Evolutionary conservation across 2,113 vertebrate genomes (phyloP).

Genomic region (Anser cygnoides): DNA sequence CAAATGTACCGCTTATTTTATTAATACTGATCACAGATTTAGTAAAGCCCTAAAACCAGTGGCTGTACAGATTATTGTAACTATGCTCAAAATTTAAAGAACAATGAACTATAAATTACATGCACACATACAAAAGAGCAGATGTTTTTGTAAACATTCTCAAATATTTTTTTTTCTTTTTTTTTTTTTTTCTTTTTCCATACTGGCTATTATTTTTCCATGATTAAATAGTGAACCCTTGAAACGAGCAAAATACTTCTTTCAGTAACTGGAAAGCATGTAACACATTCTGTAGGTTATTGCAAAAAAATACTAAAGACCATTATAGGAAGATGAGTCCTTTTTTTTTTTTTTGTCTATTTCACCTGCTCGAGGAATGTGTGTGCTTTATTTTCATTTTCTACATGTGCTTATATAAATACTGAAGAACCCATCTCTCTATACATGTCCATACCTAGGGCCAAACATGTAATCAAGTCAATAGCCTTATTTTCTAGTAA

Average conservation of each 20-base stretch:
- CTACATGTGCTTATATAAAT: neutral
- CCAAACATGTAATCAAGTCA: neutral
- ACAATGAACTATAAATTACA: neutral
- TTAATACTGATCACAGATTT: neutral
- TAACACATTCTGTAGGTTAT: neutral
- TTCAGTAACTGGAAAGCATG: neutral
- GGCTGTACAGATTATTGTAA: neutral
- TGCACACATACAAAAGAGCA: neutral
- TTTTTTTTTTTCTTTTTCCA: neutral
- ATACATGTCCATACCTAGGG: neutral
- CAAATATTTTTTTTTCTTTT: neutral
- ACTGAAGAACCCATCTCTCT: neutral
- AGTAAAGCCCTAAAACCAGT: neutral
- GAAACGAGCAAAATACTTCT: neutral
- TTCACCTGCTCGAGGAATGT: neutral
- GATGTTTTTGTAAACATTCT: neutral
- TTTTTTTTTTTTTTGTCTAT: neutral
- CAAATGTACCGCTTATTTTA: neutral
- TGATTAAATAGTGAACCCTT: neutral
- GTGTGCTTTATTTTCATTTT: neutral
- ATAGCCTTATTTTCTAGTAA: neutral
- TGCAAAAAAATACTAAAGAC: conserved; percentile 18
- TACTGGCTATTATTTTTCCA: neutral
- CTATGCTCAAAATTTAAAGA: neutral
- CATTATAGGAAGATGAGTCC: neutral